Evolutionary conservation across 2,888 invertebrate species (phyloP).

Genomic region (Polydrusus pterygomalis): DNA sequence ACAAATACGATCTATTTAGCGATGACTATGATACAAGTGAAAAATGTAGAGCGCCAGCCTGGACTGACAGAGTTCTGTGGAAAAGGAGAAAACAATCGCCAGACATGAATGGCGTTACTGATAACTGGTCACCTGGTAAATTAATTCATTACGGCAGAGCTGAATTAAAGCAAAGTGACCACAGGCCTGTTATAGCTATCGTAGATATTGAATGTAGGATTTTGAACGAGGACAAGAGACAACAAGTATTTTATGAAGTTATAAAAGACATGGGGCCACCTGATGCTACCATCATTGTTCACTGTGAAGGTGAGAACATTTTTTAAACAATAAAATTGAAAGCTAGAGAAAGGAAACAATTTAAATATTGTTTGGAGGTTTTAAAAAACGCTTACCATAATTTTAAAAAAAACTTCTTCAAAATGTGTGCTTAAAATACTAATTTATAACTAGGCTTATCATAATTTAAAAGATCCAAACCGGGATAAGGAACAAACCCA

Average conservation of each 20-base stretch:
- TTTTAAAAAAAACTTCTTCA: too few relatives aligned
- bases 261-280: slow-evolving; percentile 93
- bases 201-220: slow-evolving; percentile 91
- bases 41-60: slow-evolving; percentile 96
- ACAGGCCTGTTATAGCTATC: slow-evolving; percentile 95
- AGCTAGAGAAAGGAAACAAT: too few relatives aligned
- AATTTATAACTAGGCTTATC: too few relatives aligned
- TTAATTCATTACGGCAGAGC: slow-evolving; percentile 93
- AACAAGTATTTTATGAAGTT: slow-evolving; percentile 86
- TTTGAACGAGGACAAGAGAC: slow-evolving; percentile 85
- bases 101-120: slow-evolving; percentile 76
- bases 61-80: slow-evolving; percentile 99
- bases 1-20: slow-evolving; percentile 98
- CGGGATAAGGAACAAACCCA: too few relatives aligned
- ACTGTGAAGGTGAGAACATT: slow-evolving; percentile 63
- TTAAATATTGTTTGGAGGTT: too few relatives aligned
- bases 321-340: neutral
- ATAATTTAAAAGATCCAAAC: too few relatives aligned
- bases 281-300: slow-evolving; percentile 93
- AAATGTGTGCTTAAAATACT: too few relatives aligned
- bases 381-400: too few relatives aligned
- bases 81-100: slow-evolving; percentile 84
- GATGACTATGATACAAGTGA: slow-evolving; percentile 99
- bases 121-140: slow-evolving; percentile 83
- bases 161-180: slow-evolving; percentile 97